phyloP scores from a whole-genome alignment of 2,113 vertebrate genomes.

The Fulmarus glacialis region DNA sequence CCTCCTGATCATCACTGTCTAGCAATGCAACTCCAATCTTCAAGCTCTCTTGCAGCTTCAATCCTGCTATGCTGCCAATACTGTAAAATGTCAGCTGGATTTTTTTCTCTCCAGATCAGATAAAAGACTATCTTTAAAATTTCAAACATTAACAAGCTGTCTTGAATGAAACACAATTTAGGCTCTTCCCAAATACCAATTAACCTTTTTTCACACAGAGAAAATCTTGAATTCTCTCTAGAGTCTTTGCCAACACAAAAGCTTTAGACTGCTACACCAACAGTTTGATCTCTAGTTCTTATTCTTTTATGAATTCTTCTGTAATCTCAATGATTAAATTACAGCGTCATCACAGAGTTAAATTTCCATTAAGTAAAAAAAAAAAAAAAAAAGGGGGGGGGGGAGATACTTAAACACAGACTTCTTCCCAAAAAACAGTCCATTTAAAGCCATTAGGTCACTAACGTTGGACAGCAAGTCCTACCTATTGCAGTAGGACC shows the following conservation, averaged over 20 bases:
- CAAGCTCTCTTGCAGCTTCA: not conserved
- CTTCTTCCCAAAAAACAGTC: not conserved
- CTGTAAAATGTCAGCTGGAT: not conserved
- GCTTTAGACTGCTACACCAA: not conserved
- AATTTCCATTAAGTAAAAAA: not conserved
- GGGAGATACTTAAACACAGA: not conserved
- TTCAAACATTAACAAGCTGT: not conserved
- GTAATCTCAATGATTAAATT: not conserved
- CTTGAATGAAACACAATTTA: not conserved
- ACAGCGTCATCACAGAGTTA: no score
- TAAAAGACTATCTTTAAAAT: not conserved
- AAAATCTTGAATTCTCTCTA: not conserved
- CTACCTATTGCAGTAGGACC: not conserved
- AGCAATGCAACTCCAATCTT: not conserved
- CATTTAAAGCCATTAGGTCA: not conserved
- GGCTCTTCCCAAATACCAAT: not conserved
- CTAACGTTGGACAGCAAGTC: not conserved
- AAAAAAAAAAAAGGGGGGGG: no score
- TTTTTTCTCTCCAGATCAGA: not conserved
- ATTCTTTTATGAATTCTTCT: not conserved
- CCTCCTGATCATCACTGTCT: not conserved
- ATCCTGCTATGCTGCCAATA: accelerated
- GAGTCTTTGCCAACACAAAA: not conserved
- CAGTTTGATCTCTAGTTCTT: not conserved
- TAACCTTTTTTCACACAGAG: not conserved